Evolutionary conservation across 2,797 vertebrate species (phyloP).

Genomic region (Rhinogobio ventralis): DNA sequence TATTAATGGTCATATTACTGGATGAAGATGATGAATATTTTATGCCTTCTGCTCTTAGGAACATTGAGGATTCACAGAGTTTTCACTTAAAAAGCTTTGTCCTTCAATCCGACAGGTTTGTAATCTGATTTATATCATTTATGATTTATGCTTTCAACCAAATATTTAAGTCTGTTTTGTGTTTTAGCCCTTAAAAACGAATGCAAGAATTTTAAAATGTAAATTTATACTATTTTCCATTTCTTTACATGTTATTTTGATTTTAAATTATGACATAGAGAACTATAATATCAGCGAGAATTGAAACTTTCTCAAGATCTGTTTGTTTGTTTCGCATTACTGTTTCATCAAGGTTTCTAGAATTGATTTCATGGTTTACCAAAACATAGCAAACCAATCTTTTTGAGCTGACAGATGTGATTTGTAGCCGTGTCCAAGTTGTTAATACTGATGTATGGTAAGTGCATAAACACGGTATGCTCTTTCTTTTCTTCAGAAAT

Average conservation of each 20-base stretch:
- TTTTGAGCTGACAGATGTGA: not conserved
- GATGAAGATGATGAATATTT: conserved; percentile 40
- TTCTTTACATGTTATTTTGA: not conserved
- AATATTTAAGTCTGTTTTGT: not conserved
- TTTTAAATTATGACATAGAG: not conserved
- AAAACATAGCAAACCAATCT: not conserved
- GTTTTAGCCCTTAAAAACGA: not conserved
- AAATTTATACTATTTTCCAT: not conserved
- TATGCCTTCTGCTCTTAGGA: conserved; percentile 85
- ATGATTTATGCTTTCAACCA: not conserved
- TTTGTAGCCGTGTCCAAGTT: not conserved
- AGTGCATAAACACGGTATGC: not conserved
- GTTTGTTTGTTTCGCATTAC: not conserved
- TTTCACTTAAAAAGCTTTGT: conserved; percentile 84
- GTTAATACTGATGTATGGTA: not conserved
- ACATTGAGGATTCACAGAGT: conserved; percentile 87
- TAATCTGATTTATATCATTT: conserved; percentile 62
- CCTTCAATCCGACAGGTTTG: conserved; percentile 91
- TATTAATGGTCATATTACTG: conserved; percentile 32
- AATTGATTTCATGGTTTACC: not conserved
- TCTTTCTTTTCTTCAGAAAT: conserved; percentile 16
- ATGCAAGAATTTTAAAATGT: not conserved
- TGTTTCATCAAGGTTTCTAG: not conserved
- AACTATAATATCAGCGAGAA: not conserved
- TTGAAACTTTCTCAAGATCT: not conserved